Evolutionary conservation across 2,888 invertebrate species (phyloP), one percentile per base, ranked within the genome.

Genomic region (Entomobrya multifasciata): DNA sequence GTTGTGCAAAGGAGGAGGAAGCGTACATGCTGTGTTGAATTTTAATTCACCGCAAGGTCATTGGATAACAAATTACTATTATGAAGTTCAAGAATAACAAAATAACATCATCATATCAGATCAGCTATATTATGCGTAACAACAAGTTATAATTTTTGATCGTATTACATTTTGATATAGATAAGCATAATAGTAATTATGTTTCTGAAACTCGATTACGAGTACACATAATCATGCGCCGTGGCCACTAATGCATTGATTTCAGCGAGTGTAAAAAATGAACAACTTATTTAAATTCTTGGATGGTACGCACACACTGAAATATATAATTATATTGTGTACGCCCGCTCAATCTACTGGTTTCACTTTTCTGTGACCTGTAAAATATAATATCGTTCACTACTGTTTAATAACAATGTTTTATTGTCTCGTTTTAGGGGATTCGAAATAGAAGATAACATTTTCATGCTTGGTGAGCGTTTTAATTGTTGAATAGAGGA

Each of bases 351-450:
- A 67, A 67, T 55, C 67, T 30, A 81, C 78, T 67, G 70, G 78
- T 85, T 85, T 85, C 85, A 85, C 85, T 84, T 85, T 84, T 72
- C 36, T 52, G 6, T 60, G 57, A 65, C 67, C 83, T 76, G 52
- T 22, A 49, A 17, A 52, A 17, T 30, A 65, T 15, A 65, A 65
- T 11, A 65, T 65, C 11, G 41, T 70, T 36, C n/a, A n/a, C n/a
- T n/a, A n/a, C n/a, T n/a, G 52, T n/a, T 74, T 30, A 30, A 30
- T 17, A 47, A 47, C 4, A 15, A 22, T 30, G 65, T 65, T 41
- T 36, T 65, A 20, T 27, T 65, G 65, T 65, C 65, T 41, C 65
- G 41, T n/a, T n/a, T n/a, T n/a, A n/a, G n/a, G n/a, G n/a, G n/a
- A n/a, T n/a, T n/a, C n/a, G n/a, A n/a, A n/a, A n/a, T n/a, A n/a